Percentiles rank a stretch among this genome's conserved stretches.
Conservation (phyloP, 2,797 vertebrate species). For the Crypturellus tataupa region DNA sequence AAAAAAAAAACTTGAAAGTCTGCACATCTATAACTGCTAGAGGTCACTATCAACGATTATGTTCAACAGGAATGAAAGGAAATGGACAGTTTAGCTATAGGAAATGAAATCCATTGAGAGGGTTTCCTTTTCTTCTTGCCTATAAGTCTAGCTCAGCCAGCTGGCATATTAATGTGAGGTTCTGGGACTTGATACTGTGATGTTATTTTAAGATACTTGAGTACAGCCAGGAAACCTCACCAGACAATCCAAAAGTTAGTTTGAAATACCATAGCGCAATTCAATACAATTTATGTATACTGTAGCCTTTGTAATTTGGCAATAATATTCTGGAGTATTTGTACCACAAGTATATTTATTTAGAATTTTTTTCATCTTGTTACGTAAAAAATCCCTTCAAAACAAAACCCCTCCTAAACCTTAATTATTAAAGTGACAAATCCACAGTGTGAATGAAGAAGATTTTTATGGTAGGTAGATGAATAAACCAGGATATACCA, state of each 20-base stretch:
- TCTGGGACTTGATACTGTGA: conserved; percentile 75
- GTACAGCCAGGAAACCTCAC: conserved; percentile 79
- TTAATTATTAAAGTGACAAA: background rate
- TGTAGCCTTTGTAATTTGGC: conserved; percentile 51
- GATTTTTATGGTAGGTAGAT: background rate
- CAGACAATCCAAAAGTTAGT: conserved; percentile 76
- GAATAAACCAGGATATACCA: background rate
- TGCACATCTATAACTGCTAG: conserved; percentile 32
- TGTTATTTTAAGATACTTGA: conserved; percentile 82
- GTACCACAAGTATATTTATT: conserved; percentile 38
- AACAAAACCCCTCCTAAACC: background rate
- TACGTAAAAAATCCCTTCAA: background rate
- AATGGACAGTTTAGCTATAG: conserved; percentile 74
- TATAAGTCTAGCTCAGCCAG: conserved; percentile 57
- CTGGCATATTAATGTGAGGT: conserved; percentile 71
- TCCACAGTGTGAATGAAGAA: background rate
- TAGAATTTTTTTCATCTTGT: background rate
- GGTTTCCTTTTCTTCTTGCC: conserved; percentile 73
- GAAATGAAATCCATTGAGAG: conserved; percentile 78
- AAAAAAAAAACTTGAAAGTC: conserved; percentile 2
- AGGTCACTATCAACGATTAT: conserved; percentile 40
- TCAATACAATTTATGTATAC: conserved; percentile 59
- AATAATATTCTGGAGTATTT: conserved; percentile 15
- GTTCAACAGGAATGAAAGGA: conserved; percentile 70
- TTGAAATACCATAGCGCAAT: conserved; percentile 70